Base-by-base conservation (phyloP, 2,888 invertebrate genomes). In the Tachystola acroxantha region DNA sequence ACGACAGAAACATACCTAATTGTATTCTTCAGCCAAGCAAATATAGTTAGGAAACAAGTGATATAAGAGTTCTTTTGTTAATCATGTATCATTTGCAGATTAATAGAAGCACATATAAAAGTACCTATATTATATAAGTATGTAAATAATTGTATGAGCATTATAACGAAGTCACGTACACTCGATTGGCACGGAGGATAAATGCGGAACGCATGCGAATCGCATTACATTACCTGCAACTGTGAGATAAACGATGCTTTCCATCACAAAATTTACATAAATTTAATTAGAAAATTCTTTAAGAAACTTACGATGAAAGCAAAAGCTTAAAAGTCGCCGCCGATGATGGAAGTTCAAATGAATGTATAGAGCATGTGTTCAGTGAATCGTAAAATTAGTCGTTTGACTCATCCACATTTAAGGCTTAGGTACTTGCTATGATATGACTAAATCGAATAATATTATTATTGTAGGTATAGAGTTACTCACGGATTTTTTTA, bases 311-410 rank as follows among this genome's bases (percentile, higher is more conserved):
- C 16, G 27, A 33, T 26, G 32, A 26, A 28, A 39, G 29, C 6
- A 16, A 16, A 16, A 6, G 6, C 16, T 24, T 16, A 11, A 7
- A 10, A 16, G 20, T 14, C 27, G 22, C 3, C 12, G 33, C 12
- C 29, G 32, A 39, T 45, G 34, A 41, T 46, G 16, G 16, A 16
- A 3, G 16, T 53, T 42, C 42, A 35, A 46, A 48, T 46, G 48
- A 59, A 43, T 54, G 16, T 6, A 16, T 6, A 4, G 46, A 45
- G 50, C 40, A 47, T 42, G 57, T 64, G 70, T 57, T 61, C 65
- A 69, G 53, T 71, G 57, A 43, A 49, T 57, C 62, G 64, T 70
- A 50, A 72, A 71, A 70, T 68, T 58, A 68, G 65, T 57, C 50
- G 52, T 68, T 70, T 57, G 62, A 55, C 49, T 66, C 54, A 50